Conservation (phyloP, 2,113 vertebrate species). For the Salvelinus alpinus region DNA sequence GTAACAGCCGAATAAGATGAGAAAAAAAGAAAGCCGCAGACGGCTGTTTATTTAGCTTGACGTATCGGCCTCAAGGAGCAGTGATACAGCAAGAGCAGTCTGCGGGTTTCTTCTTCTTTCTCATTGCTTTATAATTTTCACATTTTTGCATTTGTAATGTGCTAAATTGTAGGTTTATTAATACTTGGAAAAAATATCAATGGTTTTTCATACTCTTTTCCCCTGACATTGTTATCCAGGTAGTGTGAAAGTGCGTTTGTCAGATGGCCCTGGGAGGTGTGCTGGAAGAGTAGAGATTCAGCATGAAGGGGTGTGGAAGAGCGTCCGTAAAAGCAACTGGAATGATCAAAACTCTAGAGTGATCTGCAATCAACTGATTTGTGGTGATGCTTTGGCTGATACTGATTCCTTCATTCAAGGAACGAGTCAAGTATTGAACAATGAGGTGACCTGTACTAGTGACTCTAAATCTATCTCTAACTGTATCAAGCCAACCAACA, state of each 20-base stretch:
- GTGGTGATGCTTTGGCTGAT: neutral
- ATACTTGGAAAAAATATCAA: too few species aligned
- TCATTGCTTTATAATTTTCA: too few species aligned
- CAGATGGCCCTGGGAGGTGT: conserved; percentile 28
- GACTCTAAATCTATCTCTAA: too few species aligned
- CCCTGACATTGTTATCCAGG: conserved; percentile 12
- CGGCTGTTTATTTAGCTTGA: too few species aligned
- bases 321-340: neutral
- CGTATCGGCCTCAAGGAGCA: too few species aligned
- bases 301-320: conserved; percentile 9
- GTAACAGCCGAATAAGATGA: too few species aligned
- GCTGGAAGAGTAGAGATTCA: conserved; percentile 43
- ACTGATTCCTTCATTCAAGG: neutral
- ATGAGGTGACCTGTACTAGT: neutral
- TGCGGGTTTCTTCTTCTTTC: too few species aligned
- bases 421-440: neutral
- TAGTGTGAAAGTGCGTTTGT: conserved; percentile 29
- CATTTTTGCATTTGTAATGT: too few species aligned
- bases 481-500: neutral
- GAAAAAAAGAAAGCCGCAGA: too few species aligned
- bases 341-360: rapidly evolving
- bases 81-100: too few species aligned
- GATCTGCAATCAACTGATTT: conserved; percentile 27
- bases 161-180: too few species aligned
- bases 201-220: neutral